Base-by-base conservation (phyloP, 2,797 vertebrate genomes). In the Melanotaenia trifasciata region DNA sequence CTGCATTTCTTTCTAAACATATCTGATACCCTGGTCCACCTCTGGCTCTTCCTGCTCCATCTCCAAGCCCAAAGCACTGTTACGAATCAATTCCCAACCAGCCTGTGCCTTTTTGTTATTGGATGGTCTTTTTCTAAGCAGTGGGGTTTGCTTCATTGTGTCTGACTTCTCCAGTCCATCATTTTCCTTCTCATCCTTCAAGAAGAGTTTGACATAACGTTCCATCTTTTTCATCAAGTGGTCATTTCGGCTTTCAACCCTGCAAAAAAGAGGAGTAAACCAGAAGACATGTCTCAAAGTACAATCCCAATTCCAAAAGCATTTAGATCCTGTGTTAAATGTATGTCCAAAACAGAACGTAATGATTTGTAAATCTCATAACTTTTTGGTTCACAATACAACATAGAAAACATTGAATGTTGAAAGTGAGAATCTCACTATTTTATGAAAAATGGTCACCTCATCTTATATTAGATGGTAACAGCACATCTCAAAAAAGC, bases 201-300 rank as follows among this genome's bases (percentile, higher is more conserved):
- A 76, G 56, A 95, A 93, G 18, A 83, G 88, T 18, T 91, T 87
- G 45, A 92, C 32, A 60, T 94, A 95, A 33, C 90, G 93, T 1
- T 89, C 84, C 84, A 95, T 92, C 84, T 95, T 95, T 63, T 94
- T 92, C 16, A 86, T 64, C 76, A 92, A 76, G 0, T 86, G 65
- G 64, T 94, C 92, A 1, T 93, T 93, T 75, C 91, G 87, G 74
- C 95, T 92, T 64, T 96, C 95, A 47, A 95, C 93, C 68, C 95
- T 96, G 86, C 28, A 84, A 28, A 72, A 18, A 38, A 68, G 36
- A 53, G 13, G 50, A 22, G 10, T 4, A 24, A 11, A 53, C 22
- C 22, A 53, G 18, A 13, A 22, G 47, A 20, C 47, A 50, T n/a
- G 3, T 47, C 12, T 13, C 40, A 43, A 43, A 43, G 40, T 16